phyloP scores from a whole-genome alignment of 2,797 vertebrate species.

The Leuciscus waleckii region DNA sequence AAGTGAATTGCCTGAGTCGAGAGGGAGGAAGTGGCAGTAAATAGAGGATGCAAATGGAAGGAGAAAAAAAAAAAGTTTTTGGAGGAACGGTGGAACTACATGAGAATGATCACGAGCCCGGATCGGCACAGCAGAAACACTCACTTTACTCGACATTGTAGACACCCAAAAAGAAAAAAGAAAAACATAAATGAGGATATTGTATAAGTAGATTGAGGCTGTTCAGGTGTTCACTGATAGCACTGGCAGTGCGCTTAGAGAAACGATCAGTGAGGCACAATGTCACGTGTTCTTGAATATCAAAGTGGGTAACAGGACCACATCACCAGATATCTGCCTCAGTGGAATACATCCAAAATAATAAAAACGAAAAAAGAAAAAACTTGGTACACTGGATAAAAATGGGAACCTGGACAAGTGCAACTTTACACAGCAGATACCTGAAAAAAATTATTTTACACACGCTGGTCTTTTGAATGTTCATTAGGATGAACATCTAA shows the following conservation, averaged over 20 bases:
- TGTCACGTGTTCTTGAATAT: conserved; percentile 62
- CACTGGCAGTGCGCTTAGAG: conserved; percentile 91
- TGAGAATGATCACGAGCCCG: conserved; percentile 16
- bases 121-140: conserved; percentile 34
- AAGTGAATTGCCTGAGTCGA: conserved; percentile 66
- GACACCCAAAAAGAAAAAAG: conserved; percentile 2
- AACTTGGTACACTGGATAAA: conserved; percentile 60
- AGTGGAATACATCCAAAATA: conserved; percentile 8
- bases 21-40: conserved; percentile 58
- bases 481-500: conserved; percentile 74
- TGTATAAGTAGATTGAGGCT: conserved; percentile 73
- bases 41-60: conserved; percentile 12
- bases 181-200: not conserved
- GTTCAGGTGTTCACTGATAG: conserved; percentile 89
- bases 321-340: conserved; percentile 23
- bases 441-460: conserved; percentile 81
- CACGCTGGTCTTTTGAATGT: conserved; percentile 89
- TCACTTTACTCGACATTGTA: conserved; percentile 6
- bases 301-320: conserved; percentile 8
- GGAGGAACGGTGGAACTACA: not conserved
- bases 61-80: not conserved
- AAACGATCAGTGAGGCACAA: conserved; percentile 90
- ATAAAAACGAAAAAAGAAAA: not conserved
- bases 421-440: conserved; percentile 91
- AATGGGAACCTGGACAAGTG: conserved; percentile 81